Evolutionary conservation across 2,797 vertebrate genomes (phyloP), one percentile per base, ranked within the genome.

Genomic region (Anniella stebbinsi): DNA sequence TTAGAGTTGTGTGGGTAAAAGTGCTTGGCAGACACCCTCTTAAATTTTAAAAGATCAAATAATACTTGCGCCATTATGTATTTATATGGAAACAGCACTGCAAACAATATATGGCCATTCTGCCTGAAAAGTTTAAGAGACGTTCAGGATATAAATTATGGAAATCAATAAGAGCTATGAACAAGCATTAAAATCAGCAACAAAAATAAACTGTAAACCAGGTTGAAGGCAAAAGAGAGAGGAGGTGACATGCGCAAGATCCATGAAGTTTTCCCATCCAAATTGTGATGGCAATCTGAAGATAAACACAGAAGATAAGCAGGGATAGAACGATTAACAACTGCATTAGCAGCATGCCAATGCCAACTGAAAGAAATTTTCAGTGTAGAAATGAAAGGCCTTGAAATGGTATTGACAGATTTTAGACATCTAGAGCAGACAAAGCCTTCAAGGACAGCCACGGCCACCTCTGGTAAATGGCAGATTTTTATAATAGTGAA

Each of bases 1-100:
- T 84, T 38, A 51, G 25, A 51, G n/a, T 73, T 38, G n/a, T 83
- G 4, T 45, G 18, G 60, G 72, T 23, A 67, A 60, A 23, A 77
- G 70, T 76, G 25, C 57, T 67, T 67, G 33, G 23, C 33, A 41
- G 45, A 54, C 30, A 87, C 41, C 21, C 28, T 80, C 76, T 15
- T 87, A 87, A 25, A 60, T 60, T 57, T 60, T 88, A 54, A 88
- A 60, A 69, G 87, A 15, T 69, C 87, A 70, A 6, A 5, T 48
- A 69, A 87, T 36, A 70, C 38, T 7, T 48, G 86, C 10, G 15
- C 7, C 36, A 38, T 80, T 69, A 12, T 69, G 30, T 21, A 80
- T 69, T 69, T 69, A 36, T 69, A 51, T 80, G n/a, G 30, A 41
- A 80, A 25, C 13, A 87, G 48, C 63, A n/a, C 28, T 33, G 36